Base-by-base conservation (phyloP, 2,888 invertebrate genomes). In the Silvanus unidentatus region DNA sequence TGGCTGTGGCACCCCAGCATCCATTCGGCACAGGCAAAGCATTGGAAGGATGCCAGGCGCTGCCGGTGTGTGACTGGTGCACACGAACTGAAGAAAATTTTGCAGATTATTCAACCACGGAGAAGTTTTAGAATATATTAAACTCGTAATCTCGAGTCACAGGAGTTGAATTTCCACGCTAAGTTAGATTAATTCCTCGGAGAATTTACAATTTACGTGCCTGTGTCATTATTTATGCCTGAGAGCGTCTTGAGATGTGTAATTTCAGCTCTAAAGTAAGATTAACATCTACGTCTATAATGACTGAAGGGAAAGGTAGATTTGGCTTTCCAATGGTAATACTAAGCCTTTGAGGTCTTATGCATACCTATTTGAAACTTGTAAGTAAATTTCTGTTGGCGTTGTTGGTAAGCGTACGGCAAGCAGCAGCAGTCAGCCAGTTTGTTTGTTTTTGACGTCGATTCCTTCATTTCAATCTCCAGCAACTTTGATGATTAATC, bases 131-230 rank as follows among this genome's bases (percentile, higher is more conserved):
- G 71, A 71, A 71, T 71, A 71, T 70, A 71, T 71, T 71, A 71
- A 71, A 71, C 70, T 69, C 64, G 68, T 70, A 70, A 70, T 70
- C 70, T 69, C 64, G 65, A 69, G 69, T 69, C 69, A 54, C 69
- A 65, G 67, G 68, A 70, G 70, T 70, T 67, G 70, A 71, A 70
- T 71, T 71, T 71, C 70, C 69, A 69, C 69, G 70, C 69, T 69
- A 71, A 71, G 70, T 71, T 71, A 71, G 71, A 71, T 71, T 71
- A 71, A 71, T 71, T 71, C 71, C 71, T 70, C 64, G 59, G 71
- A 70, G 71, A 71, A 71, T 71, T 71, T 67, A 67, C 68, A 71
- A 70, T 70, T 70, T 69, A 68, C 69, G 66, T 66, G 63, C 64
- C 64, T 64, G 60, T 62, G 68, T 69, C 69, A 68, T 71, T 71